Conservation (phyloP, 2,888 invertebrate species). For the Spilarctia lutea region DNA sequence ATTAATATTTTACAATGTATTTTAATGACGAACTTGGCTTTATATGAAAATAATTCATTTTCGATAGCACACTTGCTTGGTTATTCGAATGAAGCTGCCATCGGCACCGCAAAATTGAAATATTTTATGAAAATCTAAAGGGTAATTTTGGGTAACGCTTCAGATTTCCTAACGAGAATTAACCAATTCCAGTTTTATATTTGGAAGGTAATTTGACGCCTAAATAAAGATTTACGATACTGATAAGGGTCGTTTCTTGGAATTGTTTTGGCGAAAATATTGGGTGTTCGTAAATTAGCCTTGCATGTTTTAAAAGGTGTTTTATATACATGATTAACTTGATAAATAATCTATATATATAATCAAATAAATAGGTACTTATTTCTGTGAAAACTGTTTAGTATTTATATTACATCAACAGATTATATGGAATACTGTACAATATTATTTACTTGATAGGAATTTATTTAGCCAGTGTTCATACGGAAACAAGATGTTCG, state of each 20-base stretch:
- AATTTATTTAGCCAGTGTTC: neutral
- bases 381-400: neutral
- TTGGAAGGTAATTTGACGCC: conserved; percentile 17
- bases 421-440: neutral
- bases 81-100: neutral
- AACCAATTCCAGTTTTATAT: conserved; percentile 19
- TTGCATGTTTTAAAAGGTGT: neutral
- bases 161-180: conserved; percentile 19
- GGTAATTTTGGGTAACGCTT: conserved; percentile 27
- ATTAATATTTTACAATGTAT: conserved; percentile 17
- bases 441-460: neutral
- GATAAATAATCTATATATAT: neutral
- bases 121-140: conserved; percentile 34
- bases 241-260: conserved; percentile 10
- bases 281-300: neutral
- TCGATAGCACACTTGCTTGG: conserved; percentile 21
- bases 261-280: conserved; percentile 12
- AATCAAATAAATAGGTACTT: neutral
- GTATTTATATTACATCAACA: neutral
- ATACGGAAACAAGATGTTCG: neutral
- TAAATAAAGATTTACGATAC: conserved; percentile 17
- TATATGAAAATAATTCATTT: conserved; percentile 32
- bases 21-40: conserved; percentile 28
- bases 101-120: conserved; percentile 25
- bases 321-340: neutral